Evolutionary conservation across 2,888 invertebrate species (phyloP).

Genomic region (Ephialtes manifestator): DNA sequence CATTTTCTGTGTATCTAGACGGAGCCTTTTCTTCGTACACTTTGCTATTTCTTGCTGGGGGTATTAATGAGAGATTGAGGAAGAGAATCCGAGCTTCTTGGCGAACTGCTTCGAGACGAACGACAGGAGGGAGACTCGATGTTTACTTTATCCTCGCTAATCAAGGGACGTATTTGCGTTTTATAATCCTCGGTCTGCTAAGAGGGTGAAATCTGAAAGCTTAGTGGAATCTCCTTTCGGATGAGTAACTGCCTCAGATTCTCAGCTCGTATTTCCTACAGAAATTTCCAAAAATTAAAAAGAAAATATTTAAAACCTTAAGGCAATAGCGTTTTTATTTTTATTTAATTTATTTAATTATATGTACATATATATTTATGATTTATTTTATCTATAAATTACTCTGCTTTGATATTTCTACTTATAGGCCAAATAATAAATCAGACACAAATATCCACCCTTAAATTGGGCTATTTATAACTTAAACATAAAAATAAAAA

Average conservation of each 20-base stretch:
- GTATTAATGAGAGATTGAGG: conserved; percentile 51
- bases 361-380: too few species aligned
- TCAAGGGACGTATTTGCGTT: conserved; percentile 86
- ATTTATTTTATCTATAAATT: too few species aligned
- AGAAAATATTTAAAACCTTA: neutral
- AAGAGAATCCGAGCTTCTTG: conserved; percentile 36
- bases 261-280: conserved; percentile 13
- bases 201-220: conserved; percentile 85
- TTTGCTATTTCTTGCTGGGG: conserved; percentile 18
- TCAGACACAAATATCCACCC: too few species aligned
- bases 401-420: too few species aligned
- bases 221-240: conserved; percentile 84
- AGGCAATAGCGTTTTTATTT: neutral
- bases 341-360: too few species aligned
- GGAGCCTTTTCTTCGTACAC: neutral
- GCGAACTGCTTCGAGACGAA: conserved; percentile 32
- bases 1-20: neutral
- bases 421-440: too few species aligned
- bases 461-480: too few species aligned
- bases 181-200: conserved; percentile 85
- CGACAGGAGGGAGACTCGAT: conserved; percentile 74
- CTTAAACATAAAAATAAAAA: neutral
- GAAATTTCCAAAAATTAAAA: conserved; percentile 33
- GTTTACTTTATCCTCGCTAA: conserved; percentile 85
- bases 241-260: conserved; percentile 75